Evolutionary conservation across 2,113 vertebrate genomes (phyloP), one percentile per base, ranked within the genome.

Genomic region (Craseonycteris thonglongyai): DNA sequence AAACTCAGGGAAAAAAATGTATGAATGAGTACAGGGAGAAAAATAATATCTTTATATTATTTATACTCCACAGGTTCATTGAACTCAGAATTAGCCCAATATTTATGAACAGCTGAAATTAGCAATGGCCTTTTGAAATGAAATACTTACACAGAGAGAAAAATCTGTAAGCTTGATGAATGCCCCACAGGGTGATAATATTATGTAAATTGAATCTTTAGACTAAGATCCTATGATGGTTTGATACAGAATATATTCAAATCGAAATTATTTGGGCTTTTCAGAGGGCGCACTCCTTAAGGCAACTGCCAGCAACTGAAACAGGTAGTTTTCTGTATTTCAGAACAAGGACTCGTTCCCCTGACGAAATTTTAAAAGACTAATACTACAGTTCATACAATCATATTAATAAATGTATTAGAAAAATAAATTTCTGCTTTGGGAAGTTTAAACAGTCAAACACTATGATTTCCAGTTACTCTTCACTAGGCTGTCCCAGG

Each of bases 11-110:
- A n/a, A n/a, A n/a, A n/a, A n/a, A n/a, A n/a, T n/a, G n/a, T n/a
- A n/a, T n/a, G n/a, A 49, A 89, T 82, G 71, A 93, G 14, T 59
- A 81, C 0, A 83, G 30, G 35, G 42, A 90, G 66, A 91, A 65
- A n/a, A 95, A 90, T 16, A 79, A 79, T 1, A 80, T 9, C 13
- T 61, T 13, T 59, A n/a, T 33, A 42, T 72, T 88, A 93, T 45
- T 74, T 90, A 94, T 42, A 80, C 24, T 87, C 72, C 45, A 76
- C 5, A 30, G 75, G 13, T 47, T 87, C 51, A 30, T 76, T 87
- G 68, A 84, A 54, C n/a, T 96, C 88, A 74, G 81, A 92, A 92
- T 91, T 79, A 68, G 63, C 33, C 14, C 15, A 15, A 90, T 58
- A 83, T 63, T 76, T 90, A 83, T n/a, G 35, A 74, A 47, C 45